These are phyloP conservation scores for Diplodus puntazzo DNA, from an alignment of 2,797 vertebrate species.

Conservation along the genomic window DNA sequence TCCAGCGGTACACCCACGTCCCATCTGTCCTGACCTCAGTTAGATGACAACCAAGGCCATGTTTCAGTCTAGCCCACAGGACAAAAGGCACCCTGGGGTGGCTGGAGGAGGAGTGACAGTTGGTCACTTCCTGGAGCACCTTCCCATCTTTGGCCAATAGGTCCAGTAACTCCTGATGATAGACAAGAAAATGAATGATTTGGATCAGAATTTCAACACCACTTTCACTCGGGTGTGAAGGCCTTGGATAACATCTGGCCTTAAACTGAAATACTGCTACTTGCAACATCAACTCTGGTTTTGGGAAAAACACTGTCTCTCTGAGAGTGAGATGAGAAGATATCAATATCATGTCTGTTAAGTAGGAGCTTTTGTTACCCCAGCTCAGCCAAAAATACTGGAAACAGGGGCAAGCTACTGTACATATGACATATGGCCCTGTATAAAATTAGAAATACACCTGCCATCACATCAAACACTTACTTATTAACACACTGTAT, in stretches of 20 bases:
- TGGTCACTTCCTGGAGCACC: constrained; percentile 75
- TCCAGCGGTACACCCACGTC: constrained; percentile 81
- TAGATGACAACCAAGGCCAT: constrained; percentile 72
- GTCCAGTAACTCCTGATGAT: constrained; percentile 74
- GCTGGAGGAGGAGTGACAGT: constrained; percentile 37
- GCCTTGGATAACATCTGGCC: not conserved
- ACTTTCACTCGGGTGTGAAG: not conserved
- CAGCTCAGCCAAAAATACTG: not conserved
- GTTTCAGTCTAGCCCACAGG: constrained; percentile 72
- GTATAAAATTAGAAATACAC: too few species aligned
- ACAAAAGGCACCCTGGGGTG: constrained; percentile 71
- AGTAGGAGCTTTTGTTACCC: not conserved
- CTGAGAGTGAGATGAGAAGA: not conserved
- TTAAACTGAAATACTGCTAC: not conserved
- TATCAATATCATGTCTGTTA: not conserved
- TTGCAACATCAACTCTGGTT: not conserved
- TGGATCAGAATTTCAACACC: not conserved
- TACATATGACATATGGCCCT: too few species aligned
- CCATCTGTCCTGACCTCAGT: constrained; percentile 78
- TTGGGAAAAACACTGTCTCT: not conserved
- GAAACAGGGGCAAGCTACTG: not conserved
- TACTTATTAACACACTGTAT: too few species aligned
- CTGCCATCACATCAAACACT: too few species aligned
- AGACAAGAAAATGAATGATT: not conserved
- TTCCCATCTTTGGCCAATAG: constrained; percentile 73